A percentile compares a stretch with the other conserved stretches of the same genome.
These are phyloP conservation scores for Carlito syrichta DNA, from an alignment of 2,113 vertebrate species.

Conservation along the genomic window DNA sequence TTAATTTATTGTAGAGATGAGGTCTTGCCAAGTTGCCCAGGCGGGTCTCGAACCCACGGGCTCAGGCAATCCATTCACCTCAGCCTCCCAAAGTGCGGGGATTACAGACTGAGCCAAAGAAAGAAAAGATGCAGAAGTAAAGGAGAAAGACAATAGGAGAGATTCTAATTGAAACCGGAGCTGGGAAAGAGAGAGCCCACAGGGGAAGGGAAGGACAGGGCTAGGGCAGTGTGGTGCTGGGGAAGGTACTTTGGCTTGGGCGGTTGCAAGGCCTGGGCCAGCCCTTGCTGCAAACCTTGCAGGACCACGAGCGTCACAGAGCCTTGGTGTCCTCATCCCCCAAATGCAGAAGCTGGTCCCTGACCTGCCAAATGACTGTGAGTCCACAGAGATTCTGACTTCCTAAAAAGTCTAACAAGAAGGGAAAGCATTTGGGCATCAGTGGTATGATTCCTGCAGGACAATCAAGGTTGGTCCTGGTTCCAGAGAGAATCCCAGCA, in stretches of 20 bases:
- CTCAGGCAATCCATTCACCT: too few relatives aligned
- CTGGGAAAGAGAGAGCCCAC: background rate
- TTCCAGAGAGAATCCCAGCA: background rate
- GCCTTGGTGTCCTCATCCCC: background rate
- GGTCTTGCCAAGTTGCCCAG: too few relatives aligned
- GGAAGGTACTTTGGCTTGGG: fast-evolving
- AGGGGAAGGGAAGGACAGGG: background rate
- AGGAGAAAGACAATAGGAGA: background rate
- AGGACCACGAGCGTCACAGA: background rate
- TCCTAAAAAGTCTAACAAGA: background rate
- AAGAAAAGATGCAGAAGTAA: background rate
- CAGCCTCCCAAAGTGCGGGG: too few relatives aligned
- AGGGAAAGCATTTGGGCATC: background rate
- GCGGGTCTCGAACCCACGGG: too few relatives aligned
- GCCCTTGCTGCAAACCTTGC: background rate
- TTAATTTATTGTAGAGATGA: too few relatives aligned
- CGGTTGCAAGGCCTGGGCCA: background rate
- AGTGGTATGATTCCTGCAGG: background rate
- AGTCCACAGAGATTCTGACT: background rate
- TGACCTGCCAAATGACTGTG: background rate
- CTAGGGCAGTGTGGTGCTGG: fast-evolving
- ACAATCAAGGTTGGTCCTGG: background rate
- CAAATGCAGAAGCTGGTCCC: background rate
- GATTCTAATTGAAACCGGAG: background rate
- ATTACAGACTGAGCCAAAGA: too few relatives aligned